Conservation (phyloP, 2,113 vertebrate genomes). For the Ceuthmochares aereus region DNA sequence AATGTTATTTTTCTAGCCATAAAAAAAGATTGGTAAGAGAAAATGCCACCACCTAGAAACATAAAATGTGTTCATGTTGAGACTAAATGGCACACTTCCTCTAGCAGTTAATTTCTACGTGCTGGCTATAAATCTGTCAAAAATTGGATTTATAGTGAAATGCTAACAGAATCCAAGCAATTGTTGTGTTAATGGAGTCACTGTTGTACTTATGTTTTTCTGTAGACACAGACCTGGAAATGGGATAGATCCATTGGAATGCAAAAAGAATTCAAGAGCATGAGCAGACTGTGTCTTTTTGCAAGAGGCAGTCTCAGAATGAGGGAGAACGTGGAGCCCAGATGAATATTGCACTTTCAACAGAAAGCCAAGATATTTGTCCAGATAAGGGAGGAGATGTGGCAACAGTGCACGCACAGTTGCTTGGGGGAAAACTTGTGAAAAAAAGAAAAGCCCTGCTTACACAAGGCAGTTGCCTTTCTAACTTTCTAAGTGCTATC, state of each 20-base stretch:
- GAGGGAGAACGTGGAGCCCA: neutral
- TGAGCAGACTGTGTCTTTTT: neutral
- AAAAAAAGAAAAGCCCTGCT: neutral
- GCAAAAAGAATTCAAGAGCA: neutral
- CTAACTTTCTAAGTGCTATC: neutral
- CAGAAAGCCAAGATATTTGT: neutral
- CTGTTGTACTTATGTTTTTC: neutral
- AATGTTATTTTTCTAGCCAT: neutral
- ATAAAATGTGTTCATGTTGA: conserved; percentile 30
- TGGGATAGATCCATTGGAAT: neutral
- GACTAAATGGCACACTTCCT: conserved; percentile 37
- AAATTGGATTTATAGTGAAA: conserved; percentile 49
- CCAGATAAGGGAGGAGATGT: neutral
- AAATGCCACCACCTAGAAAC: conserved; percentile 1
- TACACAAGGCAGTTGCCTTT: neutral
- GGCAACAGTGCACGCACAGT: neutral
- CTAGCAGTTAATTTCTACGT: conserved; percentile 48
- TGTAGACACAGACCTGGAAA: neutral
- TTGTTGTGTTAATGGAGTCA: conserved; percentile 16
- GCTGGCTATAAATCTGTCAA: conserved; percentile 55
- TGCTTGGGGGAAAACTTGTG: neutral
- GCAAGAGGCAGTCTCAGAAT: neutral
- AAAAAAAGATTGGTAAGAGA: neutral
- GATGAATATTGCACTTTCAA: neutral
- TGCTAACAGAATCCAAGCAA: conserved; percentile 13